Conservation (phyloP, 2,113 vertebrate species). For the Loxodonta africana region DNA sequence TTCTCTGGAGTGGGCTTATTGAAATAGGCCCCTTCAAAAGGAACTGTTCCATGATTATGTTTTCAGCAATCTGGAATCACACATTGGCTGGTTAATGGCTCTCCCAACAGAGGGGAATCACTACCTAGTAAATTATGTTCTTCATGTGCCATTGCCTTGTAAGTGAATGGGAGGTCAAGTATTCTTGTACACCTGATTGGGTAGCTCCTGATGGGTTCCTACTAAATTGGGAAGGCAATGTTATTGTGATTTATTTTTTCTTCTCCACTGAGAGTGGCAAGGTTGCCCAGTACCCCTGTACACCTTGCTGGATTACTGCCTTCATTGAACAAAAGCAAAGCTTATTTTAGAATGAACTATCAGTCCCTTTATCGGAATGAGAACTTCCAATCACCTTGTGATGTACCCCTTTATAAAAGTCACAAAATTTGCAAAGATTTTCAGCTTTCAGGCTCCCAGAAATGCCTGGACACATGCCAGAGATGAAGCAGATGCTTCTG, state of each 20-base stretch:
- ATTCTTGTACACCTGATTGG: not conserved
- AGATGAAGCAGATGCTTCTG: constrained; percentile 34
- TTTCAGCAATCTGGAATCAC: not conserved
- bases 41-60: not conserved
- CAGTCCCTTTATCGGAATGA: constrained; percentile 76
- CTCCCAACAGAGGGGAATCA: not conserved
- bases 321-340: not conserved
- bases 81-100: not conserved
- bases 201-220: not conserved
- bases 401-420: constrained; percentile 76
- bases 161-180: not conserved
- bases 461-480: constrained; percentile 83
- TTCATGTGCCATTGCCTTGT: not conserved
- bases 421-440: constrained; percentile 80
- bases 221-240: not conserved
- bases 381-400: constrained; percentile 70
- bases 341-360: constrained; percentile 77
- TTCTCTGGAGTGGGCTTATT: not conserved
- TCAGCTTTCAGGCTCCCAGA: constrained; percentile 84
- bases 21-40: not conserved
- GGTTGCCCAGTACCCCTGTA: not conserved
- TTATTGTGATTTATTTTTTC: not conserved
- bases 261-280: not conserved
- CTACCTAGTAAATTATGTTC: not conserved
- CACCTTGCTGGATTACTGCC: constrained; percentile 66